Evolutionary conservation across 2,113 vertebrate species (phyloP).

Genomic region (Corvus hawaiiensis): DNA sequence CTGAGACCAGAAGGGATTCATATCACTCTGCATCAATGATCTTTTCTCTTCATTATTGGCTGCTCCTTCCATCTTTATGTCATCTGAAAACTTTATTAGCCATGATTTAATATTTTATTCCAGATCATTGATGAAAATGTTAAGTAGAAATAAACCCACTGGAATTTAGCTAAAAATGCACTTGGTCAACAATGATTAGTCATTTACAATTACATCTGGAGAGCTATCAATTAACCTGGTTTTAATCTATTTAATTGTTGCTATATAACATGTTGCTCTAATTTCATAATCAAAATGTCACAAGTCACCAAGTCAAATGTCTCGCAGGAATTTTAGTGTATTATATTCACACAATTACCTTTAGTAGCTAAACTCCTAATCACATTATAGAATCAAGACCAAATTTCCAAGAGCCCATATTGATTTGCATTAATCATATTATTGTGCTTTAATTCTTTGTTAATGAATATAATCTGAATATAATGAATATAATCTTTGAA

Average conservation of each 20-base stretch:
- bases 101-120: constrained; percentile 19
- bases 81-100: constrained; percentile 8
- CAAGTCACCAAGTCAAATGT: neutral
- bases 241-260: constrained; percentile 16
- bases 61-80: neutral
- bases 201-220: neutral
- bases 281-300: constrained; percentile 34
- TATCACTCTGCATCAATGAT: neutral
- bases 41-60: neutral
- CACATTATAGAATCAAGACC: neutral
- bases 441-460: neutral
- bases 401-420: neutral
- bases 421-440: neutral
- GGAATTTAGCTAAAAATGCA: neutral
- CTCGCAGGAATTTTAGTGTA: constrained; percentile 11
- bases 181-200: neutral
- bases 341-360: neutral
- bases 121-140: neutral
- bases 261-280: neutral
- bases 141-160: neutral
- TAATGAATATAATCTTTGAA: neutral
- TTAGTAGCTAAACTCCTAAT: constrained; percentile 14
- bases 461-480: neutral
- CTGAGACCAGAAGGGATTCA: neutral
- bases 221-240: neutral